Conservation (phyloP, 2,797 vertebrate genomes). For the Sandelia bainsii region DNA sequence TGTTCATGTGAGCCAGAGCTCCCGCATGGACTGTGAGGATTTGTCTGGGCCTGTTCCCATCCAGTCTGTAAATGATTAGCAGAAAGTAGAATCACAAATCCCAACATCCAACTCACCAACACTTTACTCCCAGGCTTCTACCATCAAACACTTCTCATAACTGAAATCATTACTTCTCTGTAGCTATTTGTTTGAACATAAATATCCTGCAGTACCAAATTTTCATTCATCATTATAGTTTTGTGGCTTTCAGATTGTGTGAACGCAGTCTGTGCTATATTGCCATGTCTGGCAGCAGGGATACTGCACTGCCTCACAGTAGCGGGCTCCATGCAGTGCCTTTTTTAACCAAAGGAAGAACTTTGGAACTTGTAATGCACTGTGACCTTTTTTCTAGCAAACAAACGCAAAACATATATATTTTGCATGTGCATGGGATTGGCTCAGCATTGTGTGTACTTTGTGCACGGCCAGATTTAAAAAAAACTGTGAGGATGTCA, state of each 20-base stretch:
- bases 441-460: background rate
- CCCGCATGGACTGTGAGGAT: constrained; percentile 30
- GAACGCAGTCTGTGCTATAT: constrained; percentile 2
- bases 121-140: constrained; percentile 1
- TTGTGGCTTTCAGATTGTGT: background rate
- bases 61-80: constrained; percentile 73
- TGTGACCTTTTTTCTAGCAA: too few species aligned
- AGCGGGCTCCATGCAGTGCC: background rate
- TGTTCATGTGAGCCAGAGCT: constrained; percentile 44
- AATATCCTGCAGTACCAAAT: constrained; percentile 9
- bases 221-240: constrained; percentile 20
- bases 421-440: background rate
- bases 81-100: constrained; percentile 46
- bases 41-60: constrained; percentile 68
- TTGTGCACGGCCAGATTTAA: background rate
- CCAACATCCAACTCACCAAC: background rate
- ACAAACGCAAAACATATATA: background rate
- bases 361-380: background rate
- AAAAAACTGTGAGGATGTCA: constrained; percentile 15
- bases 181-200: constrained; percentile 12
- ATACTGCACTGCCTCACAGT: background rate
- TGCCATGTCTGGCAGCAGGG: background rate
- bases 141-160: background rate
- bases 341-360: background rate
- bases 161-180: constrained; percentile 26